Conservation (phyloP, 1,140 invertebrate species). For the Prorops nasuta region DNA sequence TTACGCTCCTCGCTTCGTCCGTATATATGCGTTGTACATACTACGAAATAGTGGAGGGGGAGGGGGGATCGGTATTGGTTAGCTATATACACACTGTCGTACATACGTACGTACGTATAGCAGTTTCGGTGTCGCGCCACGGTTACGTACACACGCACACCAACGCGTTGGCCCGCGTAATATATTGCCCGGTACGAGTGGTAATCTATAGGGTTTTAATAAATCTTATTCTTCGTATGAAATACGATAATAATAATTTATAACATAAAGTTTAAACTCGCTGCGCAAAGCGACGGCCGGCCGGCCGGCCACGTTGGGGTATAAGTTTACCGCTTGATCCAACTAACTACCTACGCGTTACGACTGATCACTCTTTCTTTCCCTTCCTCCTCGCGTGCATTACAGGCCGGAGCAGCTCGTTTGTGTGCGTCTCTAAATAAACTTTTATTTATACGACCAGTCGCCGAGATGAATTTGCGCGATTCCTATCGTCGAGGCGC, state of each 20-base stretch:
- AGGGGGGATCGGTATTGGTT: too few relatives aligned
- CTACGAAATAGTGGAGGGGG: too few relatives aligned
- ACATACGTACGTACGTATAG: background rate
- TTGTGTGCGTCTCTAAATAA: slow-evolving; percentile 52
- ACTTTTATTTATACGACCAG: slow-evolving; percentile 54
- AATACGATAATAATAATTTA: slow-evolving; percentile 57
- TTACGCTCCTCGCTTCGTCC: too few relatives aligned
- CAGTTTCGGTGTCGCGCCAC: slow-evolving; percentile 9
- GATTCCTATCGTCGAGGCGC: slow-evolving; percentile 37
- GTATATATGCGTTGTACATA: too few relatives aligned
- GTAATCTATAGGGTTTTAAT: slow-evolving; percentile 52
- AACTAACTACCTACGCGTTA: slow-evolving; percentile 11
- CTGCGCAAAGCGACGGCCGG: slow-evolving; percentile 31
- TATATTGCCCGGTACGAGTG: slow-evolving; percentile 40
- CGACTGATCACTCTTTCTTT: too few relatives aligned
- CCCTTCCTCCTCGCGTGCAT: background rate
- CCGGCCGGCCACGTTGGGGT: too few relatives aligned
- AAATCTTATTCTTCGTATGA: slow-evolving; percentile 54
- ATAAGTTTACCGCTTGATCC: too few relatives aligned
- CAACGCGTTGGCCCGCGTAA: slow-evolving; percentile 27
- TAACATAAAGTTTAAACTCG: slow-evolving; percentile 50
- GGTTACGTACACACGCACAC: slow-evolving; percentile 13
- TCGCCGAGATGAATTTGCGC: slow-evolving; percentile 43
- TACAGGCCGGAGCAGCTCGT: slow-evolving; percentile 17
- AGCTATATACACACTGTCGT: too few relatives aligned